Conservation (phyloP, 1,140 invertebrate species). For the Spodoptera frugiperda region DNA sequence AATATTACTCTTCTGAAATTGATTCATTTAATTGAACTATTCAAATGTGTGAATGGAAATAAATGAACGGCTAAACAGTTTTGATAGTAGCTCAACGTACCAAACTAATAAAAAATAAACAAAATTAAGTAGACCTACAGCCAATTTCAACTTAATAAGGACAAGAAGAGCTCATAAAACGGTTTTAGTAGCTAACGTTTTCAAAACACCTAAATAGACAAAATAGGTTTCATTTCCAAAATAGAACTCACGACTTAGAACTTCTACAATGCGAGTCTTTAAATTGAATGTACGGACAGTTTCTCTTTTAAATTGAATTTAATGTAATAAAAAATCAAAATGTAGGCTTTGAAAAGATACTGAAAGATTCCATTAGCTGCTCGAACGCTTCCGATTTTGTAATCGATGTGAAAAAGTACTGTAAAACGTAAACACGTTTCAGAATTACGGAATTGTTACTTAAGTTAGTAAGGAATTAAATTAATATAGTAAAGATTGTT, state of each 20-base stretch:
- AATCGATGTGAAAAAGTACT: conserved; percentile 1
- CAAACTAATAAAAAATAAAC: too few species aligned
- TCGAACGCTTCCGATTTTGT: conserved; percentile 5
- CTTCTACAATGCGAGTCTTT: conserved; percentile 35
- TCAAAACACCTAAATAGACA: conserved; percentile 3
- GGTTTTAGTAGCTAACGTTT: neutral
- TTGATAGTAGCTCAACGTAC: too few species aligned
- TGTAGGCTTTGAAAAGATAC: conserved; percentile 39
- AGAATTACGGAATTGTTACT: too few species aligned
- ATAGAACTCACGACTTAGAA: conserved; percentile 40
- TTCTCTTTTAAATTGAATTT: conserved; percentile 45
- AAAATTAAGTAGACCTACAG: too few species aligned
- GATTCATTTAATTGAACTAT: too few species aligned
- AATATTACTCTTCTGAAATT: too few species aligned
- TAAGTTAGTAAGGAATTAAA: too few species aligned
- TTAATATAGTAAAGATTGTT: too few species aligned
- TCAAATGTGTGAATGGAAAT: too few species aligned
- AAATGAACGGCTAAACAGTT: too few species aligned
- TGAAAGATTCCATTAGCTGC: conserved; percentile 3
- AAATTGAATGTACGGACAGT: conserved; percentile 32
- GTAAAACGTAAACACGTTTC: neutral
- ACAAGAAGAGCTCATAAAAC: neutral
- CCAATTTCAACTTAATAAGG: conserved; percentile 13
- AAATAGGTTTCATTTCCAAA: conserved; percentile 28
- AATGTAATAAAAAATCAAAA: conserved; percentile 34